Conservation (phyloP, 2,113 vertebrate species). For the Ivindomyrus marchei region DNA sequence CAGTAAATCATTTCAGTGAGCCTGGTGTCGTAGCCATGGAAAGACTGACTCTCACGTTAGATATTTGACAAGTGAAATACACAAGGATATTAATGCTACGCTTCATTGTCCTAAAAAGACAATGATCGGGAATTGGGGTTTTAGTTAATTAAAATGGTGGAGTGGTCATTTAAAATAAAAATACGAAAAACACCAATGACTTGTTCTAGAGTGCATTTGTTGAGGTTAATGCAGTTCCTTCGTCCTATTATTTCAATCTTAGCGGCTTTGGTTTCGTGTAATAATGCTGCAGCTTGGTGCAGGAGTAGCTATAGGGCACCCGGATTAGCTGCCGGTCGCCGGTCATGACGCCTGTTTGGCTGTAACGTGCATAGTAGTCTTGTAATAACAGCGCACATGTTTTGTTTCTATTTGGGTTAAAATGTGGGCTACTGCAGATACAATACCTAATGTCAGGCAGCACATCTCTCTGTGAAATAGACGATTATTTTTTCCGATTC, state of each 20-base stretch:
- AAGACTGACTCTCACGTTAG: slow-evolving; percentile 64
- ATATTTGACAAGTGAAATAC: slow-evolving; percentile 46
- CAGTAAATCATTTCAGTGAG: slow-evolving; percentile 81
- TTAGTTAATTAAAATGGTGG: background rate
- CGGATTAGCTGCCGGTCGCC: no score
- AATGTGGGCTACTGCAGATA: background rate
- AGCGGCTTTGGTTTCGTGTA: no score
- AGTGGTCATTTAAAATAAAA: background rate
- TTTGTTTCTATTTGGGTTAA: background rate
- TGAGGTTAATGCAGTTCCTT: background rate
- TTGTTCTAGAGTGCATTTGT: background rate
- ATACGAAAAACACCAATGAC: background rate
- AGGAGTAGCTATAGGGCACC: no score
- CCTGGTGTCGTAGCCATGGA: slow-evolving; percentile 74
- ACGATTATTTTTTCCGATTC: background rate
- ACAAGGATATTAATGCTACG: slow-evolving; percentile 28
- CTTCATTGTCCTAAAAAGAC: slow-evolving; percentile 24
- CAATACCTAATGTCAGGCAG: background rate
- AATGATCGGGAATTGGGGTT: background rate
- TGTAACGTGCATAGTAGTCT: background rate
- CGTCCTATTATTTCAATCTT: background rate
- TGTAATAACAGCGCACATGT: background rate
- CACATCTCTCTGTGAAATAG: background rate
- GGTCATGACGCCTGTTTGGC: background rate
- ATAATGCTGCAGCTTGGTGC: no score